Base-by-base conservation (phyloP, 2,797 vertebrate genomes). In the Sebastes minor region DNA sequence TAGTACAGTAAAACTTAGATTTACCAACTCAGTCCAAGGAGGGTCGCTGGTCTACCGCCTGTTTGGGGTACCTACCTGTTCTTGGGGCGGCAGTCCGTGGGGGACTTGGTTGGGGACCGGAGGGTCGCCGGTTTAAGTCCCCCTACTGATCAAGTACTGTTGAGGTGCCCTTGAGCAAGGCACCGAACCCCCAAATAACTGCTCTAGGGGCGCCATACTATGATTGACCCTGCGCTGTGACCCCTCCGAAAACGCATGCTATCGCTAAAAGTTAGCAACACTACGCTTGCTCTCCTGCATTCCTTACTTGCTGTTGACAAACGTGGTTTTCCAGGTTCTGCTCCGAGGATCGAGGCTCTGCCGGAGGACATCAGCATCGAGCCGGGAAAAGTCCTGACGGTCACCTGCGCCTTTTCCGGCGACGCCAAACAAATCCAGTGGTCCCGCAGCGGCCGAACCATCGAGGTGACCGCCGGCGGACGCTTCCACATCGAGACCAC, bases 331-430 rank as follows among this genome's bases (percentile, higher is more conserved):
- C 33, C 82, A 96, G 98, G 97, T 91, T 90, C 87, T 82, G 95
- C 97, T 90, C 98, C 98, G 57, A 98, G 97, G 96, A 99, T 99
- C 22, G 99, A 99, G 96, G 98, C 98, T 88, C 95, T 99, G 74
- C 99, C 99, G 10, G 96, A 98, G 30, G 99, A 99, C 88, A 98
- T 99, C 94, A 99, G 97, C 93, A 98, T 99, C 14, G 98, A 99
- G 8, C 95, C 97, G 81, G 99, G 98, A 84, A 99, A 99, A 91
- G 97, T 99, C 86, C 94, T 99, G 68, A 99, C 98, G 0, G 96
- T 99, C n/a, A 95, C 98, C 74, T 99, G 99, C 60, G 98, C 98
- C 81, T 99, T 99, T 82, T 95, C 96, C 4, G 98, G 98, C 71
- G 93, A 96, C 0, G 94, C 95, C 84, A 94, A 96, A 85, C 95